Conservation (phyloP, 1,140 invertebrate species). For the Papilio glaucus region DNA sequence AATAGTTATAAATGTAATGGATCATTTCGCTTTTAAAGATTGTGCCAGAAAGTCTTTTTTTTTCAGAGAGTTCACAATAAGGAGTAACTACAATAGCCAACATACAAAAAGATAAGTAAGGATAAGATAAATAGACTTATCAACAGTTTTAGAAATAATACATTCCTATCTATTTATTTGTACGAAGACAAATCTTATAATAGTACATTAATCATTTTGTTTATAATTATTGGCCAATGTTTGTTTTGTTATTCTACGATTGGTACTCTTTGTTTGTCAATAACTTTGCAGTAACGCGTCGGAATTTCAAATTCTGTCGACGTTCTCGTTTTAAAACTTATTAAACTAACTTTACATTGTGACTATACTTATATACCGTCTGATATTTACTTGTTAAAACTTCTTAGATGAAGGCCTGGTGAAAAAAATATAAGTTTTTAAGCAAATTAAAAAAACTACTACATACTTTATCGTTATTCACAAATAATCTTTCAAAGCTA, state of each 20-base stretch:
- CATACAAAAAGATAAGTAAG: constrained; percentile 12
- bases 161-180: too few relatives aligned
- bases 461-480: too few relatives aligned
- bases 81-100: neutral
- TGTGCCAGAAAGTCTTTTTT: neutral
- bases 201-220: constrained; percentile 16
- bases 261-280: constrained; percentile 31
- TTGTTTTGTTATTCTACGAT: constrained; percentile 30
- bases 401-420: neutral
- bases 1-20: neutral
- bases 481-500: too few relatives aligned
- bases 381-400: neutral
- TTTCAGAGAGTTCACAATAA: neutral
- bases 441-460: too few relatives aligned
- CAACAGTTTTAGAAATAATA: neutral
- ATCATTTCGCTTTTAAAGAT: neutral
- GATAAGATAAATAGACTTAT: constrained; percentile 12
- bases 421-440: neutral
- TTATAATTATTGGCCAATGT: constrained; percentile 9
- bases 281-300: constrained; percentile 17
- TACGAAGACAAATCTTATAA: neutral
- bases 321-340: constrained; percentile 14
- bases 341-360: neutral
- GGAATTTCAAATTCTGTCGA: constrained; percentile 7
- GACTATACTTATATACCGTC: neutral